Conservation (phyloP, 2,113 vertebrate genomes). For the Colius striatus region DNA sequence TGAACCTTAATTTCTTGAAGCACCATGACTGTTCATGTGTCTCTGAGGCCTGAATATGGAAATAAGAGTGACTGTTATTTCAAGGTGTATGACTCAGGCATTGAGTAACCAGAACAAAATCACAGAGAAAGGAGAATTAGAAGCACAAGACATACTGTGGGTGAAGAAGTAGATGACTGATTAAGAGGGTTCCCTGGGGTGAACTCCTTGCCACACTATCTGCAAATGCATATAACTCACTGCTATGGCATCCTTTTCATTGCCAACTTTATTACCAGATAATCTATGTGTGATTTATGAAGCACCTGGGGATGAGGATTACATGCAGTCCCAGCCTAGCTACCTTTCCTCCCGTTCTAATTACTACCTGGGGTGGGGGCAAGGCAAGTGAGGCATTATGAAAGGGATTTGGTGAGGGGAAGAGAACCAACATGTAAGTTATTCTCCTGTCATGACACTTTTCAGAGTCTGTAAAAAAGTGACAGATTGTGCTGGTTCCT, state of each 20-base stretch:
- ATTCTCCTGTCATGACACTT: background rate
- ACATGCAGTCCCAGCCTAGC: background rate
- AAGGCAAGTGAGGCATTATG: background rate
- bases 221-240: background rate
- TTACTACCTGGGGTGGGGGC: background rate
- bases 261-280: background rate
- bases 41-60: conserved; percentile 16
- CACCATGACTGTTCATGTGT: background rate
- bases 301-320: conserved; percentile 26
- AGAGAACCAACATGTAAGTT: background rate
- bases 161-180: background rate
- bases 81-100: conserved; percentile 16
- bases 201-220: background rate
- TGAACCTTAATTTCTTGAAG: background rate
- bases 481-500: conserved; percentile 21
- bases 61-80: conserved; percentile 24
- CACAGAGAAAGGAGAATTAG: background rate
- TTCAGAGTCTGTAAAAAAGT: background rate
- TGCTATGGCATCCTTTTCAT: background rate
- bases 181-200: conserved; percentile 21
- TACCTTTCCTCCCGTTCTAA: background rate
- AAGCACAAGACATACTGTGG: background rate
- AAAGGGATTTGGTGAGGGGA: background rate
- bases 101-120: conserved; percentile 25
- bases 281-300: background rate